Conservation (phyloP, 2,113 vertebrate genomes). For the Toxostoma redivivum region DNA sequence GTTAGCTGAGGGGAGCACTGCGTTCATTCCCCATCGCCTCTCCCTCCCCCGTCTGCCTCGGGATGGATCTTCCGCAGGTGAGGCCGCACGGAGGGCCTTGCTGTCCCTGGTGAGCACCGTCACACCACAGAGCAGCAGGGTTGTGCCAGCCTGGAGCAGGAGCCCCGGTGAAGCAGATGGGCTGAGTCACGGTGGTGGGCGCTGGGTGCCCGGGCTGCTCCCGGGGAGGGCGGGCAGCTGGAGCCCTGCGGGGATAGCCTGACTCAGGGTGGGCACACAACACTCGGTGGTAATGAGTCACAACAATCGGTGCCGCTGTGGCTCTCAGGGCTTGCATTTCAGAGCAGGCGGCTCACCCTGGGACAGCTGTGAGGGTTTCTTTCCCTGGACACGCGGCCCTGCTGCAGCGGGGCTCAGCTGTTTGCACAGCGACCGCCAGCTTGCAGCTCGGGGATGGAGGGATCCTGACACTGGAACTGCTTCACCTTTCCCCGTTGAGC, state of each 20-base stretch:
- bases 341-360: not conserved
- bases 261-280: not conserved
- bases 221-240: fast-evolving
- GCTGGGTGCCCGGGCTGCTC: not conserved
- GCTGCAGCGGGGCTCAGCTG: constrained; percentile 12
- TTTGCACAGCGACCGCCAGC: not conserved
- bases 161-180: fast-evolving
- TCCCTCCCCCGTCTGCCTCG: fast-evolving
- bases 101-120: fast-evolving
- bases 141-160: not conserved
- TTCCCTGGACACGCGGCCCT: not conserved
- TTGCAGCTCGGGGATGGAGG: not conserved
- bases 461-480: not conserved
- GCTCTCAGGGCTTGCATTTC: not conserved
- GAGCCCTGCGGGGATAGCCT: fast-evolving
- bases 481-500: not conserved
- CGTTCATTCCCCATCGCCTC: fast-evolving
- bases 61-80: not conserved
- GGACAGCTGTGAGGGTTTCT: not conserved
- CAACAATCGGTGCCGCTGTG: fast-evolving
- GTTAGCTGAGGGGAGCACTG: constrained; percentile 5
- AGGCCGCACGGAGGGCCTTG: not conserved
- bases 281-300: fast-evolving
- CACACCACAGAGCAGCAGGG: fast-evolving
- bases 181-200: fast-evolving